phyloP scores from a whole-genome alignment of 2,888 invertebrate genomes.

The Catonia carolina region DNA sequence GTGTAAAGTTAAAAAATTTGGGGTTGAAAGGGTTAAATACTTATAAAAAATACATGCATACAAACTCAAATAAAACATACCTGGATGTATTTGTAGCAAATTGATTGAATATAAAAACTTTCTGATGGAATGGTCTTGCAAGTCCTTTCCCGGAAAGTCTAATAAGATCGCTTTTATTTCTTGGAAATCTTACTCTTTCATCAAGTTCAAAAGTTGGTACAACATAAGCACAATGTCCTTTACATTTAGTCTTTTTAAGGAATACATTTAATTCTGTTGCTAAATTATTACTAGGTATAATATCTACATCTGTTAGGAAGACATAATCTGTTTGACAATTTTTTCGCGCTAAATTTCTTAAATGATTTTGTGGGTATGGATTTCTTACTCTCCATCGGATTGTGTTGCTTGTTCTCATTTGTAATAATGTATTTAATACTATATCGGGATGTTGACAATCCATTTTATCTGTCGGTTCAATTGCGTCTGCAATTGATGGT shows the following conservation, averaged over 20 bases:
- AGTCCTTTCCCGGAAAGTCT: conserved; percentile 68
- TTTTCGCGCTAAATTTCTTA: conserved; percentile 78
- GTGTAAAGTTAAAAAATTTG: too few relatives aligned
- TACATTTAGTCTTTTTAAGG: conserved; percentile 42
- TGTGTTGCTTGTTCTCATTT: conserved; percentile 54
- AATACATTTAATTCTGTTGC: conserved; percentile 64
- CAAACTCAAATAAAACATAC: too few relatives aligned
- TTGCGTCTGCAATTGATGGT: conserved; percentile 37
- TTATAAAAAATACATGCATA: too few relatives aligned
- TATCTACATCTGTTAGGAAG: conserved; percentile 82
- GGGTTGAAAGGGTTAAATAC: too few relatives aligned
- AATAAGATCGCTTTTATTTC: conserved; percentile 71
- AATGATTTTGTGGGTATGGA: conserved; percentile 83
- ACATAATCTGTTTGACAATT: conserved; percentile 75
- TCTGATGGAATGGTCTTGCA: conserved; percentile 83
- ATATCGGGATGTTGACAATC: conserved; percentile 62
- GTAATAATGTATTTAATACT: conserved; percentile 53
- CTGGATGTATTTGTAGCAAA: conserved; percentile 84
- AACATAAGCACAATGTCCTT: conserved; percentile 71
- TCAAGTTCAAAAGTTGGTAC: conserved; percentile 87
- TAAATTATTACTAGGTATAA: conserved; percentile 71
- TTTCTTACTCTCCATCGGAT: conserved; percentile 65
- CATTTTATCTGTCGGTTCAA: conserved; percentile 40
- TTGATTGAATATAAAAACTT: conserved; percentile 88
- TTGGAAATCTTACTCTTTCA: conserved; percentile 67